Base-by-base conservation (phyloP, 2,797 vertebrate species). In the Odontamblyopus lacepedii region DNA sequence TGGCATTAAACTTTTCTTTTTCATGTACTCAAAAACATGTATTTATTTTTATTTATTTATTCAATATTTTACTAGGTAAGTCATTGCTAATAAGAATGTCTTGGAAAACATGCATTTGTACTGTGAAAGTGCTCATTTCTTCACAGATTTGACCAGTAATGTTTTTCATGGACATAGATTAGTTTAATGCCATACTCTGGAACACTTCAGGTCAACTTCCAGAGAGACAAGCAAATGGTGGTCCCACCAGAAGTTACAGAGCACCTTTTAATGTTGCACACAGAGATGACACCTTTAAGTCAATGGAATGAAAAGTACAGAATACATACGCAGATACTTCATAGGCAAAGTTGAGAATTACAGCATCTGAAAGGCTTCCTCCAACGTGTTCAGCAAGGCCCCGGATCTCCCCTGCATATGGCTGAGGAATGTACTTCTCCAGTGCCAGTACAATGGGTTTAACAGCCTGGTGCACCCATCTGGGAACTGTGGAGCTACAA, bases 321-420 rank as follows among this genome's bases (percentile, higher is more conserved):
- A 26, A 12, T 75, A 96, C 97, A 87, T 92, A 99, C 98, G 95
- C 96, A 0, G 94, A 91, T 19, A 93, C 86, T 90, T 99, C 98
- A 29, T 99, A 98, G 79, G 93, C 95, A 30, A 99, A 93, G 89
- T 99, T 99, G 7, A 97, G 85, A 3, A 97, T 78, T 38, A 99
- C n/a, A 27, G 94, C 78, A 1, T 99, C 96, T 0, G 93, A 87
- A 0, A 95, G 77, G 6, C 71, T 90, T 19, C 91, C 5, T 59
- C 90, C 93, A 6, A 96, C 68, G 0, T 86, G 75, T 0, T 79
- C 41, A 69, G 94, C 93, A 50, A 97, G 3, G 4, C 97, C 96
- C 0, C 78, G 90, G n/a, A 98, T 95, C 84, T 99, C 98, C 0
- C 89, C 92, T 0, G 85, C 91, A 0, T 95, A 98, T 0, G 95